phyloP scores from a whole-genome alignment of 1,140 invertebrate species.

The Apis dorsata region DNA sequence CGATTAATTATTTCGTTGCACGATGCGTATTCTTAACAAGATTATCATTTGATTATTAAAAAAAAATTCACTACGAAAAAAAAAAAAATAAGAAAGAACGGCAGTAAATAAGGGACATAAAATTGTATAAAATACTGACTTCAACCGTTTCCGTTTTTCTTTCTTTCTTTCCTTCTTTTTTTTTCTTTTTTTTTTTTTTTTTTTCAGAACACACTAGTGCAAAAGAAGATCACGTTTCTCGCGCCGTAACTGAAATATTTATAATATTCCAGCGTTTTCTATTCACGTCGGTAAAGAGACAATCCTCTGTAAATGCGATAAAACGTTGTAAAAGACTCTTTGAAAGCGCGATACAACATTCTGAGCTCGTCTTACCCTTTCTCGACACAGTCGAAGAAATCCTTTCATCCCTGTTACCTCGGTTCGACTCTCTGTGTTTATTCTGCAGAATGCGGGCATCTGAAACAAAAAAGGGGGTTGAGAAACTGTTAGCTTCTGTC shows the following conservation, averaged over 20 bases:
- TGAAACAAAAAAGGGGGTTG: constrained; percentile 15
- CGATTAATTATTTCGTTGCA: too few relatives aligned
- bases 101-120: too few relatives aligned
- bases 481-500: constrained; percentile 12
- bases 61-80: too few relatives aligned
- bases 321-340: constrained; percentile 39
- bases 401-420: constrained; percentile 47
- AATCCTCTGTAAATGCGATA: constrained; percentile 33
- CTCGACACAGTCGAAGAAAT: constrained; percentile 39
- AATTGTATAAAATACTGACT: too few relatives aligned
- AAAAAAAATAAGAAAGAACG: too few relatives aligned
- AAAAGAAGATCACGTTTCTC: background rate
- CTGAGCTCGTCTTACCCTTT: constrained; percentile 46
- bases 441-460: constrained; percentile 23
- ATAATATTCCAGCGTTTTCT: constrained; percentile 22
- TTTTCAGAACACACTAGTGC: background rate
- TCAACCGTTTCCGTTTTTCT: too few relatives aligned
- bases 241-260: background rate
- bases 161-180: too few relatives aligned
- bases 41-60: too few relatives aligned
- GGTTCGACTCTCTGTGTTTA: constrained; percentile 40
- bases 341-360: constrained; percentile 42
- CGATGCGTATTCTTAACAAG: too few relatives aligned
- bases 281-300: background rate
- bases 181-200: too few relatives aligned